These are phyloP conservation scores for Sebastes fasciatus DNA, from an alignment of 2,113 vertebrate genomes.

Conservation along the genomic window DNA sequence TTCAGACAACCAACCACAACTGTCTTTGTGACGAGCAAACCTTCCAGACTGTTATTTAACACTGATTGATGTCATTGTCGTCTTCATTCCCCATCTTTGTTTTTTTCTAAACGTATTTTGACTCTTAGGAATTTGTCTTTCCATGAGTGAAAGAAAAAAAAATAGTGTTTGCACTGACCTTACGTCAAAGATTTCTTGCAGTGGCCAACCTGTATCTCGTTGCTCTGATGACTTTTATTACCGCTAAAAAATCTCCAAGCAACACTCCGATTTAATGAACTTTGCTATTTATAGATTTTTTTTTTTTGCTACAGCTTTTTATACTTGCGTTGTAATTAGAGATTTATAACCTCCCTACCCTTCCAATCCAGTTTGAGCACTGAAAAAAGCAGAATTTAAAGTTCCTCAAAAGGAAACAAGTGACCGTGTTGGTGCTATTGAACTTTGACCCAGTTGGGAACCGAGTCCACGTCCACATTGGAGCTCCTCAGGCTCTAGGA, in stretches of 20 bases:
- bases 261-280: slow-evolving; percentile 26
- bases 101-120: slow-evolving; percentile 39
- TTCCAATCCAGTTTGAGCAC: slow-evolving; percentile 30
- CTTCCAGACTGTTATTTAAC: slow-evolving; percentile 64
- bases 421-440: slow-evolving; percentile 61
- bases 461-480: slow-evolving; percentile 15
- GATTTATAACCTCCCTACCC: neutral
- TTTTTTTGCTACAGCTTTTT: slow-evolving; percentile 46
- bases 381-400: slow-evolving; percentile 37
- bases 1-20: slow-evolving; percentile 48
- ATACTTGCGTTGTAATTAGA: slow-evolving; percentile 35
- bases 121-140: slow-evolving; percentile 52
- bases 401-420: slow-evolving; percentile 26
- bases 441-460: slow-evolving; percentile 56
- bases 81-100: slow-evolving; percentile 18
- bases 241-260: slow-evolving; percentile 25
- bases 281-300: slow-evolving; percentile 62
- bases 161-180: slow-evolving; percentile 52
- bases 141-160: slow-evolving; percentile 43
- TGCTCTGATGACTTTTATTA: slow-evolving; percentile 34
- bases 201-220: slow-evolving; percentile 43
- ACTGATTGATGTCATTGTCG: slow-evolving; percentile 26
- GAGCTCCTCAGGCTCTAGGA: slow-evolving; percentile 27
- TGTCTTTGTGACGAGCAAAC: slow-evolving; percentile 50
- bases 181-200: slow-evolving; percentile 18